Percentiles rank a stretch among this genome's conserved stretches.
phyloP scores from a whole-genome alignment of 2,797 vertebrate genomes.

The Enteromius radiatus region DNA sequence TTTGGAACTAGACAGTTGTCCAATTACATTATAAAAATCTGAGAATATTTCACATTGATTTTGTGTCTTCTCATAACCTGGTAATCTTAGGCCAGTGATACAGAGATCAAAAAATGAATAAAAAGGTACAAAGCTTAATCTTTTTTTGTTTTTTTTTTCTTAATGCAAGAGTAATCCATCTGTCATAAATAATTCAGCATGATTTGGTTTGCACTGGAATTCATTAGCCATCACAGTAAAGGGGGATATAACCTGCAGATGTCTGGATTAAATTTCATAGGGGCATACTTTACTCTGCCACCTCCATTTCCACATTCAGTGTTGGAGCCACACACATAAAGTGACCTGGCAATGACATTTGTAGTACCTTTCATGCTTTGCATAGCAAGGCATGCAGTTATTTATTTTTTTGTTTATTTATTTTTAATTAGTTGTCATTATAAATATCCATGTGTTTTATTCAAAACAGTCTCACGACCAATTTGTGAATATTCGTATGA shows the following conservation, averaged over 20 bases:
- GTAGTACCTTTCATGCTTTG: background rate
- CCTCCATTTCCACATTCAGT: slow-evolving; percentile 52
- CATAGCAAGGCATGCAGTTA: no score
- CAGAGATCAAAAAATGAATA: slow-evolving; percentile 33
- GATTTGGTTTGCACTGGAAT: slow-evolving; percentile 62
- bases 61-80: slow-evolving; percentile 40
- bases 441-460: background rate
- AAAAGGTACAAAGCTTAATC: slow-evolving; percentile 44
- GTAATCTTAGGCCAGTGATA: slow-evolving; percentile 22
- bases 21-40: background rate
- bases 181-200: slow-evolving; percentile 58
- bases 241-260: slow-evolving; percentile 62
- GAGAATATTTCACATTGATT: slow-evolving; percentile 34
- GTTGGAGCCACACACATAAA: slow-evolving; percentile 58
- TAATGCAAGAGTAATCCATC: slow-evolving; percentile 59
- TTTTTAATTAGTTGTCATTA: background rate
- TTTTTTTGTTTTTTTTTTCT: slow-evolving; percentile 56
- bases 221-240: slow-evolving; percentile 62
- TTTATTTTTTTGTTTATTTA: background rate
- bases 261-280: slow-evolving; percentile 65
- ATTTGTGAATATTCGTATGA: no score
- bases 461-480: no score
- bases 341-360: slow-evolving; percentile 53
- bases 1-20: background rate
- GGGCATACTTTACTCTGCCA: slow-evolving; percentile 60